Evolutionary conservation across 2,797 vertebrate species (phyloP).

Genomic region (Chelon labrosus): DNA sequence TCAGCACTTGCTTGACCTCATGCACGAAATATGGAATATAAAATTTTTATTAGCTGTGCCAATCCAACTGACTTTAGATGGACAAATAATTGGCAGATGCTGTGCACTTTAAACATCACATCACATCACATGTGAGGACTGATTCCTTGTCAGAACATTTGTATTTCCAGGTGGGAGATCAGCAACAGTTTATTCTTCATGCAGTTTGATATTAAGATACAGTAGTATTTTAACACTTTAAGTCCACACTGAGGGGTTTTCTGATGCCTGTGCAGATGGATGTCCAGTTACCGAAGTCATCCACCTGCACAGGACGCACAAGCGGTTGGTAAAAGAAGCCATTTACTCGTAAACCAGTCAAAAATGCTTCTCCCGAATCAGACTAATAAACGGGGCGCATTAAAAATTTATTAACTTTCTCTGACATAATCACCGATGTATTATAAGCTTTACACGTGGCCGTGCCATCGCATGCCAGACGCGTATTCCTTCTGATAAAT

Average conservation of each 20-base stretch:
- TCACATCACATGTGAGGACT: slow-evolving; percentile 15
- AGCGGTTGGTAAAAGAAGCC: slow-evolving; percentile 6
- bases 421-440: slow-evolving; percentile 1
- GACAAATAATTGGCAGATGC: slow-evolving; percentile 31
- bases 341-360: slow-evolving; percentile 6
- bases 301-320: not conserved
- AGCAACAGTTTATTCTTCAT: not conserved
- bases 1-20: slow-evolving; percentile 9
- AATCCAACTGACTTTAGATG: slow-evolving; percentile 15
- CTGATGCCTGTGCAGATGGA: too few relatives aligned
- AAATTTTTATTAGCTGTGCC: slow-evolving; percentile 18
- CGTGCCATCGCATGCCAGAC: slow-evolving; percentile 7
- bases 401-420: slow-evolving; percentile 7
- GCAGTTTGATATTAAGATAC: not conserved
- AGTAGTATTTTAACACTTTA: slow-evolving; percentile 2
- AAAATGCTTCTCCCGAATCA: slow-evolving; percentile 18
- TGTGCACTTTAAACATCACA: slow-evolving; percentile 15
- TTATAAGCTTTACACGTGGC: not conserved
- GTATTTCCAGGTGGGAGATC: slow-evolving; percentile 11
- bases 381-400: slow-evolving; percentile 11
- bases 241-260: not conserved
- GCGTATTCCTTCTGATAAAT: slow-evolving; percentile 19
- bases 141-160: slow-evolving; percentile 18
- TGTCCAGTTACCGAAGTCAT: not conserved
- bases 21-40: slow-evolving; percentile 11